Evolutionary conservation across 2,797 vertebrate genomes (phyloP).

Genomic region (Perodicticus potto): DNA sequence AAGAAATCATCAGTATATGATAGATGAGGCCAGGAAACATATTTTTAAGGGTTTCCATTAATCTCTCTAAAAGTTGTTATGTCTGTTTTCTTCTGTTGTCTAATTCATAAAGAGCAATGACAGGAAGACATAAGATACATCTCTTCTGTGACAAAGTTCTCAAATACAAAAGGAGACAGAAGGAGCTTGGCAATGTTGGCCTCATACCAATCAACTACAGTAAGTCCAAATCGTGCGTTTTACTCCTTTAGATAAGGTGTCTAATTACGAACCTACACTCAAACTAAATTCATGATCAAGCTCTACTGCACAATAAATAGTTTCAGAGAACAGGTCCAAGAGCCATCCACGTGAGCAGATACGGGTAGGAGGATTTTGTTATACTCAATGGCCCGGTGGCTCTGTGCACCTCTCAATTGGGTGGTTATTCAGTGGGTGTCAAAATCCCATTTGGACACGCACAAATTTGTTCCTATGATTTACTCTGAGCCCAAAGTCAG

Average conservation of each 20-base stretch:
- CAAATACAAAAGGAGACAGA: background rate
- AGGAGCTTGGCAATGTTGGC: background rate
- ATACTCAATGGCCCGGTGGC: background rate
- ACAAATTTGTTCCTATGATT: constrained; percentile 18
- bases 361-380: background rate
- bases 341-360: background rate
- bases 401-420: background rate
- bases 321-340: background rate
- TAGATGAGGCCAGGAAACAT: background rate
- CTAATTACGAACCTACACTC: background rate
- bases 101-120: background rate
- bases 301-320: background rate
- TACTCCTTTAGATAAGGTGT: background rate
- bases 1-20: background rate
- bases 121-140: background rate
- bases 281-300: background rate
- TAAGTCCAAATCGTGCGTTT: background rate
- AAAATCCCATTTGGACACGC: background rate
- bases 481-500: constrained; percentile 7
- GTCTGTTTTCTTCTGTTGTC: background rate
- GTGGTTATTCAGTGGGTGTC: background rate
- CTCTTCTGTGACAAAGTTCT: background rate
- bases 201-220: background rate
- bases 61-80: background rate
- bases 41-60: background rate